Percentiles rank a stretch among this genome's conserved stretches.
Evolutionary conservation across 2,888 invertebrate species (phyloP).

Genomic region (Callinectes sapidus): DNA sequence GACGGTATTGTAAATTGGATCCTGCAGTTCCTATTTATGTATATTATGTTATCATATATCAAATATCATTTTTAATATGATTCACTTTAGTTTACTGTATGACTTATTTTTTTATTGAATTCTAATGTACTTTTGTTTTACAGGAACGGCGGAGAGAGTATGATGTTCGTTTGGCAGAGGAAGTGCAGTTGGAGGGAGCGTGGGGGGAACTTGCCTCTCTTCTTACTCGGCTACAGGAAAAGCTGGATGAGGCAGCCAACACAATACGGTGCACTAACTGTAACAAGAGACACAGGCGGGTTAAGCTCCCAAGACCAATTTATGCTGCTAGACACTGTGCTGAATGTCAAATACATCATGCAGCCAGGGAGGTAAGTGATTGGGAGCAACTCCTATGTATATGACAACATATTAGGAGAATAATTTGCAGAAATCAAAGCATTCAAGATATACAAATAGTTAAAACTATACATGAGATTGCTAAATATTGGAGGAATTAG

Average conservation of each 20-base stretch:
- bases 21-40: neutral
- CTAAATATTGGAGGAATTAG: too few relatives aligned
- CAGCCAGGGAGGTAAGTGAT: constrained; percentile 86
- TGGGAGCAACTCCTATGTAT: neutral
- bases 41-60: neutral
- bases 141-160: constrained; percentile 86
- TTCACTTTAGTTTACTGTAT: neutral
- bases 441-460: neutral
- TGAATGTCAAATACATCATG: constrained; percentile 91
- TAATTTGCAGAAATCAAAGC: neutral
- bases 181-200: constrained; percentile 81
- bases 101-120: neutral
- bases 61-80: neutral
- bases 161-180: constrained; percentile 83
- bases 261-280: constrained; percentile 96
- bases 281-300: constrained; percentile 90
- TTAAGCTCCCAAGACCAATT: constrained; percentile 89
- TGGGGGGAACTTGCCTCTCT: constrained; percentile 92
- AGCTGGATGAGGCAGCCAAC: constrained; percentile 95
- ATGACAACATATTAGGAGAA: neutral
- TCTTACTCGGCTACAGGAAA: constrained; percentile 88
- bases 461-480: neutral
- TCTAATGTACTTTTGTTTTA: constrained; percentile 63
- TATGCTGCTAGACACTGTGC: constrained; percentile 94
- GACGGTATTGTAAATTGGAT: neutral